Evolutionary conservation across 2,888 invertebrate genomes (phyloP).

Genomic region (Brachypalpus laphriformis): DNA sequence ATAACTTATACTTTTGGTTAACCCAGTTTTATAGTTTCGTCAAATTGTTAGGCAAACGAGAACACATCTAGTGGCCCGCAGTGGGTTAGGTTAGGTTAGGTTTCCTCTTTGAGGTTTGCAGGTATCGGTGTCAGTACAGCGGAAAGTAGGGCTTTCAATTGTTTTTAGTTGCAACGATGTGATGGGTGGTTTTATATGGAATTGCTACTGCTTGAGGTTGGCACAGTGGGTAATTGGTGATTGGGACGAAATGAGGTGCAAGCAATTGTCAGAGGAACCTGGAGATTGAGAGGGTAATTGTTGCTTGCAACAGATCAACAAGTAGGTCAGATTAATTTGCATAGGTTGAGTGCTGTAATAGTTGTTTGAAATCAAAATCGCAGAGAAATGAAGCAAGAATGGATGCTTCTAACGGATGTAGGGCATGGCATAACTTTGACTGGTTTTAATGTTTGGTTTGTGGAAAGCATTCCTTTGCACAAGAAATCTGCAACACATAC

Average conservation of each 20-base stretch:
- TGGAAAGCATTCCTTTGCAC: no score
- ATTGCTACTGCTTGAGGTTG: slow-evolving; percentile 8
- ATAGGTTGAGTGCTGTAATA: slow-evolving; percentile 16
- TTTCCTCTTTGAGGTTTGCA: slow-evolving; percentile 23
- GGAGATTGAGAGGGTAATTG: slow-evolving; percentile 4
- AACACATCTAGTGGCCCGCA: slow-evolving; percentile 37
- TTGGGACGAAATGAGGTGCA: not conserved
- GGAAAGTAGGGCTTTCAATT: slow-evolving; percentile 42
- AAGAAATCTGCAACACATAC: no score
- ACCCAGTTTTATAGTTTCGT: slow-evolving; percentile 52
- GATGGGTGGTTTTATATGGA: not conserved
- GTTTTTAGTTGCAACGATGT: slow-evolving; percentile 24
- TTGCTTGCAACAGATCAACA: slow-evolving; percentile 42
- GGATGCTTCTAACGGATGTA: not conserved
- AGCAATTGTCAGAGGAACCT: not conserved
- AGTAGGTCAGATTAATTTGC: slow-evolving; percentile 58
- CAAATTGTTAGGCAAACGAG: slow-evolving; percentile 52
- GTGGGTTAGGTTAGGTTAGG: slow-evolving; percentile 9
- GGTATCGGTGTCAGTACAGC: slow-evolving; percentile 7
- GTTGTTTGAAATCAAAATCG: not conserved
- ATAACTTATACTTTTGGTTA: slow-evolving; percentile 43
- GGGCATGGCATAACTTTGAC: not conserved
- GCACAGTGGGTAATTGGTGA: slow-evolving; percentile 31
- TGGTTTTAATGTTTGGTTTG: no score
- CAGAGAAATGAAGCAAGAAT: not conserved